These are phyloP conservation scores for Acrocephalus arundinaceus DNA, from an alignment of 2,113 vertebrate species.

Conservation along the genomic window DNA sequence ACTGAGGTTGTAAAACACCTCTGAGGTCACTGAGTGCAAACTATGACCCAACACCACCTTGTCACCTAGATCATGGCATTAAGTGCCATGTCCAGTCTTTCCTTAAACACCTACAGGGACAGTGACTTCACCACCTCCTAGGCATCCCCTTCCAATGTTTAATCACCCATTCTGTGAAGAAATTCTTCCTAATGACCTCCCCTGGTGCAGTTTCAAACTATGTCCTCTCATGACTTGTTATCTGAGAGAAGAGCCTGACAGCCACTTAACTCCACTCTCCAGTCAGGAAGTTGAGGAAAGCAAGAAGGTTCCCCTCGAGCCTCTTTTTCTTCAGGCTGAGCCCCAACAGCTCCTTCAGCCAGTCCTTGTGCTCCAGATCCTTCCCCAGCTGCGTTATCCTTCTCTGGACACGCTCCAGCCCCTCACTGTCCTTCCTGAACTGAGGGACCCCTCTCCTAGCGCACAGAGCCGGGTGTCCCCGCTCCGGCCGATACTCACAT, in stretches of 20 bases:
- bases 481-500: slow-evolving; percentile 83
- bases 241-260: background rate
- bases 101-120: background rate
- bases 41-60: background rate
- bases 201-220: background rate
- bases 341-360: background rate
- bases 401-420: background rate
- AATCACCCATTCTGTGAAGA: background rate
- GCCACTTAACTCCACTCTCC: background rate
- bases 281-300: background rate
- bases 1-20: background rate
- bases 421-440: rapidly evolving
- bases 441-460: background rate
- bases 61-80: background rate
- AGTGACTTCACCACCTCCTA: background rate
- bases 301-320: background rate
- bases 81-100: background rate
- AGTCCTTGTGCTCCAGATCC: background rate
- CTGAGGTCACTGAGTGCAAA: background rate
- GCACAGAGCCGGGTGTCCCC: background rate
- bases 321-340: background rate
- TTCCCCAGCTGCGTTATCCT: background rate
- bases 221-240: background rate
- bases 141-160: background rate
- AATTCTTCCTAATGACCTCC: background rate